Base-by-base conservation (phyloP, 2,797 vertebrate genomes). In the Odontamblyopus lacepedii region DNA sequence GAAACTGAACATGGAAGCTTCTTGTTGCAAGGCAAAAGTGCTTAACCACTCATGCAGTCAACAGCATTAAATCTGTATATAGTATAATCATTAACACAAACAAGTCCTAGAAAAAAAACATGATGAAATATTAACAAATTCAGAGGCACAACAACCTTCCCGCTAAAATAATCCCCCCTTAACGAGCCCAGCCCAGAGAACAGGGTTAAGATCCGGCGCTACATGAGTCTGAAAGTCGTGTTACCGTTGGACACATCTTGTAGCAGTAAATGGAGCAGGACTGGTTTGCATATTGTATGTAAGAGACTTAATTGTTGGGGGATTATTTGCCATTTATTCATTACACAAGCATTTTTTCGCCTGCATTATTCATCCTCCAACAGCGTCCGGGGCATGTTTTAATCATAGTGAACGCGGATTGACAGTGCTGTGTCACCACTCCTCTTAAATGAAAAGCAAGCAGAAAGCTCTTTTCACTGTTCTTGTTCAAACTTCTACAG, bases 261-360 rank as follows among this genome's bases (percentile, higher is more conserved):
- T 85, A 70, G 73, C 69, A 30, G 77, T 75, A 83, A 83, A 87
- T 81, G 82, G 71, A 81, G 83, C 78, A 79, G 83, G 83, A 80
- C 85, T 79, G 72, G 80, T 88, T 91, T 88, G 83, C 87, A 87
- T 87, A 87, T 71, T 81, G 78, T 78, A 83, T 84, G 81, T 83
- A 69, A 75, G 76, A 76, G 73, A 89, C 83, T 90, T 91, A 90
- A 91, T 88, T 92, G 90, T 88, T 60, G 70, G 83, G 85, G 86
- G 89, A 92, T 91, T 91, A 93, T 93, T 93, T 92, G 87, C 85
- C 90, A 89, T 90, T 92, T 92, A 92, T 92, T 91, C 90, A 93
- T 89, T 86, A 86, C 87, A 79, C 85, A 91, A 91, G 88, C 91
- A 89, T 83, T 87, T 92, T 92, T 67, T 53, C 83, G 82, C 83